Conservation (phyloP, 1,140 invertebrate species). For the Helicoverpa zea region DNA sequence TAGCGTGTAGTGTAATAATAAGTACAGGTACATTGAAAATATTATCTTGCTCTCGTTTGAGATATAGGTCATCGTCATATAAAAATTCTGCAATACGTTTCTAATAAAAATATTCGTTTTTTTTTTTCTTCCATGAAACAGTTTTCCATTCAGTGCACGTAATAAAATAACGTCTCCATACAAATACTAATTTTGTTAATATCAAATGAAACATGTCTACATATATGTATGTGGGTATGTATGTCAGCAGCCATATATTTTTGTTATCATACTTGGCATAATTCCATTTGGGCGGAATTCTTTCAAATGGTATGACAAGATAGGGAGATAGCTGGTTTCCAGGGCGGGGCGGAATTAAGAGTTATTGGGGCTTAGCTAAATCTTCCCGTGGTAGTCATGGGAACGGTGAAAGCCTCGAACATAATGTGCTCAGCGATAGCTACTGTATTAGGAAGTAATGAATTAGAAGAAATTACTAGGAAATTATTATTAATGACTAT, state of each 20-base stretch:
- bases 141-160: slow-evolving; percentile 28
- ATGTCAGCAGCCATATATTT: slow-evolving; percentile 37
- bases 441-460: no score
- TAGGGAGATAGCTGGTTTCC: slow-evolving; percentile 42
- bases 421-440: no score
- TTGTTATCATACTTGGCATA: slow-evolving; percentile 45
- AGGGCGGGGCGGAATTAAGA: slow-evolving; percentile 15
- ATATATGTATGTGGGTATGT: not conserved
- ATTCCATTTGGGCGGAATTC: slow-evolving; percentile 38
- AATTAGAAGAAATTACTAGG: no score
- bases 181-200: slow-evolving; percentile 35
- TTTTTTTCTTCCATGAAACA: not conserved
- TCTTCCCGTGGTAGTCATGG: not conserved
- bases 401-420: not conserved
- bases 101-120: no score
- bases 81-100: no score
- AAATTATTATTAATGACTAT: no score
- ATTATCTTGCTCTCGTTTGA: no score
- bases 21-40: no score
- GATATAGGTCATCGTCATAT: no score
- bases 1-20: no score
- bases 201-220: slow-evolving; percentile 25
- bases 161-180: slow-evolving; percentile 21
- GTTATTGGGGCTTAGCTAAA: slow-evolving; percentile 16
- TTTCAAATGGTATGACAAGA: slow-evolving; percentile 40